phyloP scores from a whole-genome alignment of 2,888 invertebrate species.

The Drosophila trichaetosa region DNA sequence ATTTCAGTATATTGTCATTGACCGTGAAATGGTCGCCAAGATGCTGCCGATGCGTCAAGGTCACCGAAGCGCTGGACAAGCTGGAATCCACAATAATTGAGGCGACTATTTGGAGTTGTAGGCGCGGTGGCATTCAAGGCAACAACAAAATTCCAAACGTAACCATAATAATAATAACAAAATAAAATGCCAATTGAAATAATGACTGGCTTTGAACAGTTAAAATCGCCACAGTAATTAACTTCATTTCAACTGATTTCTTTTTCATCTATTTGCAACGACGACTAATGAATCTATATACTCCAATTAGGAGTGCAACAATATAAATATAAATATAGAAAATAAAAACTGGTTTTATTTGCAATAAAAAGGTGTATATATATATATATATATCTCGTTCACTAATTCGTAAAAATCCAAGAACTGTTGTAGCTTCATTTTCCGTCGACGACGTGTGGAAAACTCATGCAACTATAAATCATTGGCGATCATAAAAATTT shows the following conservation, averaged over 20 bases:
- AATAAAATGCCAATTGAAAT: slow-evolving; percentile 64
- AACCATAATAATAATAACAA: slow-evolving; percentile 27
- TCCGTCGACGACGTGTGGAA: slow-evolving; percentile 35
- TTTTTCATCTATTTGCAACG: slow-evolving; percentile 40
- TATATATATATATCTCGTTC: slow-evolving; percentile 23
- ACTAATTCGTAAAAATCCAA: slow-evolving; percentile 34
- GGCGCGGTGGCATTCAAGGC: slow-evolving; percentile 37
- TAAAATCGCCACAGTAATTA: slow-evolving; percentile 57
- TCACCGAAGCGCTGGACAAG: slow-evolving; percentile 18
- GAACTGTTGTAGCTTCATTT: slow-evolving; percentile 43
- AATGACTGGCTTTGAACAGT: slow-evolving; percentile 43
- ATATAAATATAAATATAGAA: slow-evolving; percentile 22
- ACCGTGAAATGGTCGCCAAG: slow-evolving; percentile 33
- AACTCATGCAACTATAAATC: slow-evolving; percentile 49
- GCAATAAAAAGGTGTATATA: slow-evolving; percentile 30
- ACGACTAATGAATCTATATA: slow-evolving; percentile 63
- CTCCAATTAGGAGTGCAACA: slow-evolving; percentile 36
- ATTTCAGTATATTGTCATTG: slow-evolving; percentile 71
- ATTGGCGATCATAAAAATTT: slow-evolving; percentile 52
- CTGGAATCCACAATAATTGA: slow-evolving; percentile 31
- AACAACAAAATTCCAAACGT: slow-evolving; percentile 19
- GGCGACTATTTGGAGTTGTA: slow-evolving; percentile 24
- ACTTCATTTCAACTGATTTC: slow-evolving; percentile 59
- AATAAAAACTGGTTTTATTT: slow-evolving; percentile 15
- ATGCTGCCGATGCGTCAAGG: slow-evolving; percentile 45